phyloP scores from a whole-genome alignment of 2,888 invertebrate species.

The Nemotelus nigrinus region DNA sequence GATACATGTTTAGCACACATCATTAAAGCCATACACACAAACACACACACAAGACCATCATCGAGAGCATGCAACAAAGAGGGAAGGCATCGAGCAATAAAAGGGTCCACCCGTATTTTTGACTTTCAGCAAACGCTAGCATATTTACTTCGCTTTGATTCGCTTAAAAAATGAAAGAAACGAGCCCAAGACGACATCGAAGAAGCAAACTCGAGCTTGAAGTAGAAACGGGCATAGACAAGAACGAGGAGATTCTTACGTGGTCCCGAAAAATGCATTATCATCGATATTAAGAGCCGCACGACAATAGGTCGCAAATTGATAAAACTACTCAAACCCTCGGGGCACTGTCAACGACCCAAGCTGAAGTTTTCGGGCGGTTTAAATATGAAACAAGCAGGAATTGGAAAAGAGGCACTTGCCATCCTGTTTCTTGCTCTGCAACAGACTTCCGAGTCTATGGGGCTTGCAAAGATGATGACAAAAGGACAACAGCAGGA shows the following conservation, averaged over 20 bases:
- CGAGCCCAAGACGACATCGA: not conserved
- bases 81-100: conserved; percentile 26
- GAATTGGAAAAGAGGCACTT: conserved; percentile 28
- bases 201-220: not conserved
- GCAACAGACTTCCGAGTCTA: no score
- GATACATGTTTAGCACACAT: conserved; percentile 34
- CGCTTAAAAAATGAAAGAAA: conserved; percentile 28
- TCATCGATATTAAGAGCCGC: conserved; percentile 46
- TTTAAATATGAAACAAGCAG: conserved; percentile 3
- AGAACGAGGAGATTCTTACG: conserved; percentile 38
- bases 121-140: conserved; percentile 38
- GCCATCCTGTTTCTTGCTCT: not conserved
- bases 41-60: not conserved
- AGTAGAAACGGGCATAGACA: not conserved
- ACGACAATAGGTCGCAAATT: conserved; percentile 48
- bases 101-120: conserved; percentile 26
- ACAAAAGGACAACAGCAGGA: conserved; percentile 26
- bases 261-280: conserved; percentile 46
- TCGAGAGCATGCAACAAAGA: conserved; percentile 17
- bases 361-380: conserved; percentile 20
- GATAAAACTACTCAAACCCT: conserved; percentile 46
- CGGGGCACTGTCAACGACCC: conserved; percentile 38
- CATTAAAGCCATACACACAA: conserved; percentile 37
- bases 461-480: not conserved
- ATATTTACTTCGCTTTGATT: conserved; percentile 20